Conservation (phyloP, 1,140 invertebrate genomes). For the Scaptomyza montana region DNA sequence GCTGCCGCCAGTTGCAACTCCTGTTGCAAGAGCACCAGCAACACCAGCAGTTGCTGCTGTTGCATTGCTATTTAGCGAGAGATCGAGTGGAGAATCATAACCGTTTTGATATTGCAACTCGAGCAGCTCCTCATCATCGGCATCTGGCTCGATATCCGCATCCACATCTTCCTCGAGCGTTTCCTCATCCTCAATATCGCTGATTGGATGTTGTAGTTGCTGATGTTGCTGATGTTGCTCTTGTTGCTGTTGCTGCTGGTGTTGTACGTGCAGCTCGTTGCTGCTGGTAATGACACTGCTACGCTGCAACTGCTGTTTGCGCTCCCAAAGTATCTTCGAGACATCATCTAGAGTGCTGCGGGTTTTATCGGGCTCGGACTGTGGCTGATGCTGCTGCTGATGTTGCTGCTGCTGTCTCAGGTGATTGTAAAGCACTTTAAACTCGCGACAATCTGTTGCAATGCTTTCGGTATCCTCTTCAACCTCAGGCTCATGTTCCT, state of each 20-base stretch:
- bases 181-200: constrained; percentile 73
- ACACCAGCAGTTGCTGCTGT: constrained; percentile 24
- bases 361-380: constrained; percentile 62
- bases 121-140: constrained; percentile 61
- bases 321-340: constrained; percentile 71
- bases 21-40: constrained; percentile 20
- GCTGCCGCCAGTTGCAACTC: constrained; percentile 27
- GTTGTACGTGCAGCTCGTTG: constrained; percentile 40
- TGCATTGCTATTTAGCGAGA: constrained; percentile 84
- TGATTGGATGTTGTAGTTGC: constrained; percentile 42
- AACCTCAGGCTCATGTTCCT: neutral
- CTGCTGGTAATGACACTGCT: constrained; percentile 72
- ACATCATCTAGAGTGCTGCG: constrained; percentile 72
- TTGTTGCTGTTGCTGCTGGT: constrained; percentile 23
- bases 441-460: constrained; percentile 66
- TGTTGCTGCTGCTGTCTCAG: constrained; percentile 66
- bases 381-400: constrained; percentile 14
- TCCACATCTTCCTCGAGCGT: constrained; percentile 64
- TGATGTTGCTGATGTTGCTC: constrained; percentile 19
- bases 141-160: constrained; percentile 64
- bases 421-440: constrained; percentile 81
- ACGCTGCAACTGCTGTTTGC: constrained; percentile 72
- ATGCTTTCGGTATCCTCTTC: constrained; percentile 34
- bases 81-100: constrained; percentile 86
- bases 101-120: constrained; percentile 74